Percentiles rank a stretch among this genome's conserved stretches.
These are phyloP conservation scores for Zootoca vivipara DNA, from an alignment of 2,113 vertebrate genomes.

Conservation along the genomic window DNA sequence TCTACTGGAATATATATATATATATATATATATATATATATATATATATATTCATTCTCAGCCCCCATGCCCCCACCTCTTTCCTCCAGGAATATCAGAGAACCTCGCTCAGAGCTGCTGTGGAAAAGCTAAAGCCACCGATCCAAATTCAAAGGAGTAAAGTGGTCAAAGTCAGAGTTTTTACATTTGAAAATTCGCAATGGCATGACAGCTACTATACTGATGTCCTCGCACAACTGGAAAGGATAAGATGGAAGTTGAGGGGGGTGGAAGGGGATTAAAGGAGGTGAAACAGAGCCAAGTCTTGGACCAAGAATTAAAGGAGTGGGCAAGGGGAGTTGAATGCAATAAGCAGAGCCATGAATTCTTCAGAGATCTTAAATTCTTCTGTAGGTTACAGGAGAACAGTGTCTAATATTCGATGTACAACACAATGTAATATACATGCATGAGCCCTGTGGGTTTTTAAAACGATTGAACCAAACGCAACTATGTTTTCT, in stretches of 20 bases:
- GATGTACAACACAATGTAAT: slow-evolving; percentile 42
- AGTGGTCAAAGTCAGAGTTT: slow-evolving; percentile 54
- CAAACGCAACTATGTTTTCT: slow-evolving; percentile 30
- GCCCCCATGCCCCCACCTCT: background rate
- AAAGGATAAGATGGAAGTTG: slow-evolving; percentile 50
- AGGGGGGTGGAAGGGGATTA: slow-evolving; percentile 45
- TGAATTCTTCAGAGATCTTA: slow-evolving; percentile 56
- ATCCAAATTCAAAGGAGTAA: slow-evolving; percentile 54
- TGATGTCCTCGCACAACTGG: slow-evolving; percentile 50
- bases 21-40: slow-evolving; percentile 24
- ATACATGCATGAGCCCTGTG: slow-evolving; percentile 37
- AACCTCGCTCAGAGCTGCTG: slow-evolving; percentile 42
- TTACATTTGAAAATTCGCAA: slow-evolving; percentile 45
- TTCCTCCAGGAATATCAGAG: slow-evolving; percentile 60
- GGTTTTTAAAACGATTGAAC: slow-evolving; percentile 51
- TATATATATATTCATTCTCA: background rate
- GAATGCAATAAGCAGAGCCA: slow-evolving; percentile 64
- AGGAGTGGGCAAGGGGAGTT: slow-evolving; percentile 17
- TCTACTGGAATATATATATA: slow-evolving; percentile 35
- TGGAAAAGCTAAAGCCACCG: slow-evolving; percentile 57
- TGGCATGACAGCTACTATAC: slow-evolving; percentile 46
- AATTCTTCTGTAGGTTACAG: slow-evolving; percentile 50
- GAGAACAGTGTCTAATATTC: slow-evolving; percentile 64
- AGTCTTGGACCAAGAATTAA: slow-evolving; percentile 43
- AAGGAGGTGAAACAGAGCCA: slow-evolving; percentile 41